Evolutionary conservation across 2,113 vertebrate species (phyloP), one percentile per base, ranked within the genome.

Genomic region (Aptenodytes forsteri): DNA sequence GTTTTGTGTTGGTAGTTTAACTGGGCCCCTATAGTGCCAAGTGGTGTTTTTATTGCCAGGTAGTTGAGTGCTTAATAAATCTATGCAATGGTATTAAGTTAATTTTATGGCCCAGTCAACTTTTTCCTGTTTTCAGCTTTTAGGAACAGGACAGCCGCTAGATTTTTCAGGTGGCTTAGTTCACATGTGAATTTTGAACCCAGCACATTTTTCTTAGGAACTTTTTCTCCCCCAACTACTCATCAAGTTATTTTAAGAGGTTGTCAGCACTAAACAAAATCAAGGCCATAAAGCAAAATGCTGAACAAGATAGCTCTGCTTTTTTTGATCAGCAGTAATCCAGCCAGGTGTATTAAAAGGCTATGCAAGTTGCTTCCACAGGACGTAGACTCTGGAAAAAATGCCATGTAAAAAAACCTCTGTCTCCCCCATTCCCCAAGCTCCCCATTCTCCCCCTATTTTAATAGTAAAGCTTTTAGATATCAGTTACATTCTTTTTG

Each of bases 61-160:
- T 83, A 96, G 49, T n/a, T 64, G 77, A 97, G 71, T 87, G 67
- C 42, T 94, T 94, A 97, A 95, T 95, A 96, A 97, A 94, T 84
- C 73, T 91, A 50, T 92, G 85, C 83, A 89, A 67, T n/a, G 29
- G n/a, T 29, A 85, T 93, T 82, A 96, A 91, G 90, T 56, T 44
- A 54, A 87, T 96, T 96, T 67, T 96, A 85, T 59, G 64, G 56
- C 59, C 62, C n/a, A 55, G 56, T 92, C 76, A 92, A 44, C 84
- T 93, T 91, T 95, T 89, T 90, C 79, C 49, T 96, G 80, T 64
- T 92, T 92, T 93, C 55, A 55, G 52, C 76, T 92, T 95, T 89
- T 61, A 96, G 83, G 59, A 93, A 49, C 55, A 83, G 54, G 76
- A 69, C 82, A 91, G 84, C 79, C 97, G 84, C 76, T 93, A 72